Evolutionary conservation across 2,888 invertebrate genomes (phyloP).

Genomic region (Lasioglossum zephyrum): DNA sequence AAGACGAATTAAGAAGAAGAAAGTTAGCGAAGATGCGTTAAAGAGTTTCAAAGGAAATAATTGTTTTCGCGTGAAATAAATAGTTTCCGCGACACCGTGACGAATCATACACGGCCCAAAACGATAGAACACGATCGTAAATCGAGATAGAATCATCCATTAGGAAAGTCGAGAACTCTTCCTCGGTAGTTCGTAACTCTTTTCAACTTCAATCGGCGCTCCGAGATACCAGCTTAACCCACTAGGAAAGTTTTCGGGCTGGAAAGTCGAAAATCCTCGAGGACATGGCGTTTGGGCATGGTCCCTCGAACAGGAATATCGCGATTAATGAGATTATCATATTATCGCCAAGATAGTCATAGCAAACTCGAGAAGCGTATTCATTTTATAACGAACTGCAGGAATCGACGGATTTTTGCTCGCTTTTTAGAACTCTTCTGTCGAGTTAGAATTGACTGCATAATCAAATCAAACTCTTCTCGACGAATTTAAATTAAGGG

Average conservation of each 20-base stretch:
- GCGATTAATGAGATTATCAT: conserved; percentile 32
- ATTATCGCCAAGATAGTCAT: not conserved
- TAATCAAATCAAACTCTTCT: not conserved
- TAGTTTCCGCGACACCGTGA: not conserved
- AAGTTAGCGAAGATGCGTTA: not conserved
- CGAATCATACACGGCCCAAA: not conserved
- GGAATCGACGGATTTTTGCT: not conserved
- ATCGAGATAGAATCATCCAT: conserved; percentile 34
- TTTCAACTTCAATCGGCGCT: conserved; percentile 35
- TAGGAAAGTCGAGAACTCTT: conserved; percentile 41
- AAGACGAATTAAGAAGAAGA: not conserved
- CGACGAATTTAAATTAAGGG: not conserved
- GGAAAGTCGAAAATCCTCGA: conserved; percentile 36
- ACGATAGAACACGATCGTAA: conserved; percentile 17
- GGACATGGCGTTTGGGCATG: conserved; percentile 17
- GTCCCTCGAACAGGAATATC: conserved; percentile 7
- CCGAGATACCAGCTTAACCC: conserved; percentile 27
- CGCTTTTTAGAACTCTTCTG: not conserved
- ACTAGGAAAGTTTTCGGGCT: conserved; percentile 34
- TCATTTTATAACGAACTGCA: not conserved
- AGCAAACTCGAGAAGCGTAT: not conserved
- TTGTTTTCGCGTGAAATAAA: not conserved
- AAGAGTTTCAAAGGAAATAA: not conserved
- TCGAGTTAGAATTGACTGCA: not conserved
- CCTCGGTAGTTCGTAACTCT: conserved; percentile 42